These are phyloP conservation scores for Zaprionus taronus DNA, from an alignment of 1,140 invertebrate species.

Conservation along the genomic window DNA sequence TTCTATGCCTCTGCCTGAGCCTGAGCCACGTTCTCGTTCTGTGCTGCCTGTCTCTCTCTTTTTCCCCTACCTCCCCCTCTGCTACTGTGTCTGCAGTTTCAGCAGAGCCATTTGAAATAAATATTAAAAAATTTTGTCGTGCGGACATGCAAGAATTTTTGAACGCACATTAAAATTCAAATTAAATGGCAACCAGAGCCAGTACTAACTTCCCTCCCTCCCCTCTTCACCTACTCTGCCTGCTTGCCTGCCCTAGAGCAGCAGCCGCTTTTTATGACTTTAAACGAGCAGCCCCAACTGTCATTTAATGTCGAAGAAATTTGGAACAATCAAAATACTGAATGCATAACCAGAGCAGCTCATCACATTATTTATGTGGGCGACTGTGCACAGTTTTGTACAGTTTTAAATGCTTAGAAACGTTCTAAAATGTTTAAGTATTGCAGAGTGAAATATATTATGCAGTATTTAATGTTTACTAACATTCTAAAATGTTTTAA, in stretches of 20 bases:
- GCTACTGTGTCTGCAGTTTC: constrained; percentile 12
- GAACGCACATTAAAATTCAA: constrained; percentile 70
- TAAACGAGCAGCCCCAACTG: constrained; percentile 10
- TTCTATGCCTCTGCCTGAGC: constrained; percentile 30
- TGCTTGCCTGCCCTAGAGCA: no score
- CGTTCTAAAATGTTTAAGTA: no score
- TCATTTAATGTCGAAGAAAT: constrained; percentile 27
- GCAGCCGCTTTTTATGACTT: constrained; percentile 38
- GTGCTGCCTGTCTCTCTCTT: constrained; percentile 7
- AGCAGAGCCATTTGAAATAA: constrained; percentile 59
- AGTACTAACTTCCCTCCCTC: not conserved
- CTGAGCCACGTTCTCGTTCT: not conserved
- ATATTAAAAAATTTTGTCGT: constrained; percentile 64
- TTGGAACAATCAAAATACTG: constrained; percentile 23
- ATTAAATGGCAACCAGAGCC: constrained; percentile 50
- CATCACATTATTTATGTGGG: not conserved
- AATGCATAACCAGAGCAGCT: constrained; percentile 7
- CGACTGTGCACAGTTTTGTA: not conserved
- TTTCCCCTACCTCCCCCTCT: constrained; percentile 3
- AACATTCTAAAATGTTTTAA: no score
- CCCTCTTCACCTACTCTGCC: not conserved
- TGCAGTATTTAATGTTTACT: rapidly evolving
- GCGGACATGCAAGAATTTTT: constrained; percentile 53
- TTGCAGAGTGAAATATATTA: no score
- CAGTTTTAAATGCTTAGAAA: no score